phyloP scores from a whole-genome alignment of 2,797 vertebrate species.

The Xiphophorus birchmanni region DNA sequence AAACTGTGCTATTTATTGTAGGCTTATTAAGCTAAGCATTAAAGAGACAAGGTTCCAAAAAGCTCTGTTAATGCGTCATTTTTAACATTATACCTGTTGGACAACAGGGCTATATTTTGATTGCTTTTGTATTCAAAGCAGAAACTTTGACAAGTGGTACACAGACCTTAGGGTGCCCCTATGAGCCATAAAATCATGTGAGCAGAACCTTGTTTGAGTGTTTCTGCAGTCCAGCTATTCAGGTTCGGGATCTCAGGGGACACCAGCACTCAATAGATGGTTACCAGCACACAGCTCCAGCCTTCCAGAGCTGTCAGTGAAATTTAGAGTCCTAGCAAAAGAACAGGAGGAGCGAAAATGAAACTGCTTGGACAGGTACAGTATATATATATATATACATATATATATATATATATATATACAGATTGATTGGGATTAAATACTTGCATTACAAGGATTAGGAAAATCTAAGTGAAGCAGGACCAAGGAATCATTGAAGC shows the following conservation, averaged over 20 bases:
- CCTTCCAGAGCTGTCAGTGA: neutral
- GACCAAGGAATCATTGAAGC: neutral
- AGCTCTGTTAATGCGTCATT: neutral
- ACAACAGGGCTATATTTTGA: neutral
- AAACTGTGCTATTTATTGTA: too few species aligned
- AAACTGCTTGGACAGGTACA: too few species aligned
- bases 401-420: neutral
- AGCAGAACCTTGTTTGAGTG: neutral
- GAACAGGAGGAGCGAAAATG: neutral
- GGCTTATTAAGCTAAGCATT: too few species aligned
- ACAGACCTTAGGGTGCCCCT: neutral
- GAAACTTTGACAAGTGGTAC: neutral
- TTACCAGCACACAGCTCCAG: neutral
- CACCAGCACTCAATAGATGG: neutral
- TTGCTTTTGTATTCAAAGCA: neutral
- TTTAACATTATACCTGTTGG: neutral
- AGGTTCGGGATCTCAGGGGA: neutral
- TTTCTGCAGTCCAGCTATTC: neutral
- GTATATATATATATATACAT: neutral
- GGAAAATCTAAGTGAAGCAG: neutral
- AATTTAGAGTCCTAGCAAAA: neutral
- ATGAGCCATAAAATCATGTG: neutral
- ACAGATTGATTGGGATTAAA: neutral
- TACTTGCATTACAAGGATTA: neutral
- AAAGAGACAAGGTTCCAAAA: neutral